Percentiles rank a stretch among this genome's conserved stretches.
Conservation (phyloP, 2,797 vertebrate species). For the Oryzias dopingdopingensis region DNA sequence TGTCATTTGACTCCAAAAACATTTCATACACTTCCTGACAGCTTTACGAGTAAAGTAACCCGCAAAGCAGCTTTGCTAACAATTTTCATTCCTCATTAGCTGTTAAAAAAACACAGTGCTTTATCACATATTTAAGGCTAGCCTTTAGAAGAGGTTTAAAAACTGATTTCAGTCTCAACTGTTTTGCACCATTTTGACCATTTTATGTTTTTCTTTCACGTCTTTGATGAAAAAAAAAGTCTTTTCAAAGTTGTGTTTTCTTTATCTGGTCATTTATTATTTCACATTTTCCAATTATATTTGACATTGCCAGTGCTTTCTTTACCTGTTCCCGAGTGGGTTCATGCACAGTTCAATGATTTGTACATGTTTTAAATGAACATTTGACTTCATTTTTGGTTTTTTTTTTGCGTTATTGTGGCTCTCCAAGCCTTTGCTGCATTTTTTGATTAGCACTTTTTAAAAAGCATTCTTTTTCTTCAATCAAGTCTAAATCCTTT, state of each 20-base stretch:
- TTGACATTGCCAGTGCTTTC: background rate
- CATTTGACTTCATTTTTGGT: constrained; percentile 7
- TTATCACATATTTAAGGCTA: no score
- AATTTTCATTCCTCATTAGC: no score
- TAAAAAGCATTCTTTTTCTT: constrained; percentile 37
- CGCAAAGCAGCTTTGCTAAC: no score
- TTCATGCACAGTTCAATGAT: constrained; percentile 8
- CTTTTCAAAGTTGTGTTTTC: background rate
- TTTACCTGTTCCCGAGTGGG: constrained; percentile 20
- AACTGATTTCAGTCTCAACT: constrained; percentile 14
- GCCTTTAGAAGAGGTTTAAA: no score
- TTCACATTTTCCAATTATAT: background rate
- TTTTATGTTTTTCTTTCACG: constrained; percentile 17
- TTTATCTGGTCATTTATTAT: background rate
- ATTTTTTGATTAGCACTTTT: constrained; percentile 41
- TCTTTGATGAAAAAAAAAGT: background rate
- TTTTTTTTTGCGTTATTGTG: constrained; percentile 30
- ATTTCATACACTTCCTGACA: no score
- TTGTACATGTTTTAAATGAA: constrained; percentile 9
- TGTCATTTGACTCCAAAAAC: no score
- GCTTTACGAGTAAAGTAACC: no score
- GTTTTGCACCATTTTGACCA: constrained; percentile 32
- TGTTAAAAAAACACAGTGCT: no score
- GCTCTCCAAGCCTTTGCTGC: constrained; percentile 31
- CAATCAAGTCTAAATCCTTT: constrained; percentile 47